Base-by-base conservation (phyloP, 53 echinoderm and acorn worm genomes). In the Mesocentrotus franciscanus region DNA sequence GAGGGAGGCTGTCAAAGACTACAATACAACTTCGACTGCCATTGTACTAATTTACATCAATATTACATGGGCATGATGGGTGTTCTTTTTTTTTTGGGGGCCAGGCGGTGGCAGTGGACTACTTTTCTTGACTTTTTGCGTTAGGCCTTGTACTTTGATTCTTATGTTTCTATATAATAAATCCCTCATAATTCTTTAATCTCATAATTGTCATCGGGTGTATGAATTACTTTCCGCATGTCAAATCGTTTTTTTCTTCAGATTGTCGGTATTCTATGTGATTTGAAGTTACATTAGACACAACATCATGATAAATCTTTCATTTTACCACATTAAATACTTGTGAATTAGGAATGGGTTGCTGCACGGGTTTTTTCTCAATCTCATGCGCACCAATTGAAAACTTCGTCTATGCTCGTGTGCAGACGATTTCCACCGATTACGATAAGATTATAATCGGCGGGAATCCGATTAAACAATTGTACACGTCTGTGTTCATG, bases 401-500 rank as follows among this genome's bases (percentile, higher is more conserved):
- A 81, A 81, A 9, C 78, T 16, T 24, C 71, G 32, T 74, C 32
- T 74, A 9, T n/a, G 39, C 30, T 66, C 71, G 71, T 66, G 36
- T 16, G 35, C 49, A 26, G 60, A 68, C 92, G 71, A 92, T 90
- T 30, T 15, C 39, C 29, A 92, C 34, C 68, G 92, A 68, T 92
- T 68, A 68, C 39, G n/a, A 36, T 32, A 26, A 61, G 91, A 91
- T 61, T 91, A 91, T 66, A 35, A 61, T 66, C 22, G 62, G 24
- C 71, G 20, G 92, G 35, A 92, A 92, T 92, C 91, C 61, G 91
- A 91, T 91, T 91, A 91, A 36, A 61, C 70, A 92, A 92, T 13
- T 90, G 61, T 90, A 90, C 90, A 90, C 90, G 59, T 60, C 26
- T 61, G 61, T 60, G 62, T 60, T 60, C 85, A 55, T 24, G 56